Evolutionary conservation across 2,797 vertebrate genomes (phyloP), one percentile per base, ranked within the genome.

Genomic region (Bufotes viridis): DNA sequence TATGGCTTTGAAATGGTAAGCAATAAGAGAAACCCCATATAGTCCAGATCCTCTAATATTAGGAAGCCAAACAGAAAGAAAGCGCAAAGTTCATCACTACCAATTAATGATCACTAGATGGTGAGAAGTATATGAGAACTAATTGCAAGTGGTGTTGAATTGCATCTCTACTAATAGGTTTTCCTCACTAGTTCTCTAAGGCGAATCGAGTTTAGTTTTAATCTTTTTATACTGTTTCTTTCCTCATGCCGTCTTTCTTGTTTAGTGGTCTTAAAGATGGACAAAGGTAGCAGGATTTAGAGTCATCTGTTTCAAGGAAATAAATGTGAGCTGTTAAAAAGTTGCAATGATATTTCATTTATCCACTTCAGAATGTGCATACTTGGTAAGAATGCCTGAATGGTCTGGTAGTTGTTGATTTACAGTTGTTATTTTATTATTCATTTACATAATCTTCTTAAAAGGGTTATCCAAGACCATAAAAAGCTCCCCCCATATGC

Each of bases 1-100:
- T 75, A 15, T 58, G 51, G 69, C 74, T 63, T 78, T 85, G 58
- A 85, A 78, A 81, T 76, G 22, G 14, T 29, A 65, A 78, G 42
- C n/a, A 42, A 78, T 65, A 53, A 14, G 42, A 18, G 61, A 7
- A 63, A 51, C 7, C 22, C 49, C 58, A 53, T 61, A 53, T 63
- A 29, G n/a, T 67, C 34, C 57, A 61, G 5, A 63, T 63, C n/a
- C 51, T 2, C 55, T 84, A 22, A 82, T 70, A 29, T 24, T 53
- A 70, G 9, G 75, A 15, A 78, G 53, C 53, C 76, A n/a, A 34
- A 1, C 22, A 22, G 12, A 78, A 55, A 13, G 49, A 29, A 82
- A 76, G 26, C n/a, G 22, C 53, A 14, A 60, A 22, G 51, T 63
- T 76, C 9, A 49, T 51, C 82, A n/a, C 13, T 22, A 18, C 34